Conservation (phyloP, 1,140 invertebrate genomes). For the Conus ventricosus region DNA sequence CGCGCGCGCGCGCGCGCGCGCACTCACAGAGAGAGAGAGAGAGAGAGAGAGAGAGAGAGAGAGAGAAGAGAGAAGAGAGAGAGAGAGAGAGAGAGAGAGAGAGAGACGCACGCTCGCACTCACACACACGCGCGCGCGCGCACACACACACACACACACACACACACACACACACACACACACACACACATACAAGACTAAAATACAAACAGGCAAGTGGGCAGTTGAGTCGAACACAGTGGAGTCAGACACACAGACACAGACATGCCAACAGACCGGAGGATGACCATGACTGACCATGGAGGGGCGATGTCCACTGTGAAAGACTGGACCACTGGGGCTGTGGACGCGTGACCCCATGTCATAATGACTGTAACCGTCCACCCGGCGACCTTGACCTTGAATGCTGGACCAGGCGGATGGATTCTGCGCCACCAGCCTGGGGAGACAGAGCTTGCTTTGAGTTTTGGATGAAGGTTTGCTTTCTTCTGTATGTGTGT, state of each 20-base stretch:
- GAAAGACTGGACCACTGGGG: conserved; percentile 39
- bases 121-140: background rate
- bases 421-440: conserved; percentile 32
- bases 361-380: conserved; percentile 49
- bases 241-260: background rate
- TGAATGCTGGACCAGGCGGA: conserved; percentile 35
- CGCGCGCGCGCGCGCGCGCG: background rate
- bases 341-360: conserved; percentile 44
- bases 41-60: too few relatives aligned
- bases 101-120: background rate
- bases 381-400: conserved; percentile 39
- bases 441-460: background rate
- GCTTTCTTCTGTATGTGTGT: too few relatives aligned
- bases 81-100: too few relatives aligned
- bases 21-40: background rate
- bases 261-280: background rate
- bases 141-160: too few relatives aligned
- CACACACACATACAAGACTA: too few relatives aligned
- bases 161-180: too few relatives aligned
- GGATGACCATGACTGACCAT: background rate
- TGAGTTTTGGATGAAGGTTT: too few relatives aligned
- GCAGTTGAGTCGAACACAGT: too few relatives aligned
- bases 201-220: too few relatives aligned
- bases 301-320: conserved; percentile 16
- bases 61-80: too few relatives aligned